phyloP scores from a whole-genome alignment of 2,797 vertebrate species.

The Enteromius unitaeniatus region DNA sequence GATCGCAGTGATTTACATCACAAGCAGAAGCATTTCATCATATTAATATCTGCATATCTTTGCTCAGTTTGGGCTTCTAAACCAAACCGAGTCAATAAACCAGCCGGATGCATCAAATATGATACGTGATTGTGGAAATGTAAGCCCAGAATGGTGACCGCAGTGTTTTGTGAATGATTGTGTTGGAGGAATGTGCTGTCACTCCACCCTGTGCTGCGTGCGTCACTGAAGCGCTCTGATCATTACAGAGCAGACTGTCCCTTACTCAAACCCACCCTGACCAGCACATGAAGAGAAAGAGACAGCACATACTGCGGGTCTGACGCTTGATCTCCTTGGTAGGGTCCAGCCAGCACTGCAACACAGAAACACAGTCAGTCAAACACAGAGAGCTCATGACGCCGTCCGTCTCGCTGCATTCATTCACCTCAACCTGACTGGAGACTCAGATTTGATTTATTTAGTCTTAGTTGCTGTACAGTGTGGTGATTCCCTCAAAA shows the following conservation, averaged over 20 bases:
- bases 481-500: neutral
- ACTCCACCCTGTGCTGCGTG: slow-evolving; percentile 14
- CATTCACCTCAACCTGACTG: neutral
- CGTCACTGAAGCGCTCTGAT: neutral
- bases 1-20: neutral
- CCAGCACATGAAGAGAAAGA: neutral
- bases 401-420: neutral
- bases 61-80: neutral
- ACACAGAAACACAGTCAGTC: slow-evolving; percentile 25
- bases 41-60: neutral
- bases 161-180: too few species aligned
- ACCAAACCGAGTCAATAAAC: neutral
- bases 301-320: slow-evolving; percentile 89
- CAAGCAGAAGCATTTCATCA: neutral
- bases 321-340: slow-evolving; percentile 95
- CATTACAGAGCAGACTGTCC: slow-evolving; percentile 2
- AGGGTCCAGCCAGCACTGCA: slow-evolving; percentile 93
- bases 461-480: neutral
- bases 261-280: neutral
- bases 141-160: neutral
- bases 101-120: neutral
- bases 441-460: neutral
- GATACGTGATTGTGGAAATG: neutral
- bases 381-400: neutral
- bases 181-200: neutral